Base-by-base conservation (phyloP, 1,140 invertebrate species). In the Heliothis subflexa region DNA sequence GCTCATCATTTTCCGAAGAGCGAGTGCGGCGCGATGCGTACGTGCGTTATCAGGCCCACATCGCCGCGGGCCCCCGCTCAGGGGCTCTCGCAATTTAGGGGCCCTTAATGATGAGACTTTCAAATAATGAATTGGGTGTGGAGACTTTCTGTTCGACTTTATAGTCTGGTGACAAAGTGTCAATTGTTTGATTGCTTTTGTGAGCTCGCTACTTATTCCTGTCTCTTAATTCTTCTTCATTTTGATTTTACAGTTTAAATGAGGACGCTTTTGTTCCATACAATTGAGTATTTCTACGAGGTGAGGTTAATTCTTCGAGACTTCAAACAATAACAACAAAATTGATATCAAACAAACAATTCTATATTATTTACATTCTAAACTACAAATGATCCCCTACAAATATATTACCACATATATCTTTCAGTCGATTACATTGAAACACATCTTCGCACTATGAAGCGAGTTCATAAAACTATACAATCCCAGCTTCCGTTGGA, bases 111-210 rank as follows among this genome's bases (percentile, higher is more conserved):
- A 70, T 49, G 66, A 25, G 66, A 50, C 47, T 70, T 70, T 70
- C 66, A 70, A 70, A 70, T 70, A 70, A 70, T 70, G 66, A 70
- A 70, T 70, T 70, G 66, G 66, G 66, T 70, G 66, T 70, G 21
- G 47, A 70, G 66, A 70, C 33, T 70, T 49, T 70, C 50, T 49
- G 47, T 66, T 47, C 16, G 2, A 18, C 14, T n/a, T 68, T 50
- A 61, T 68, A 49, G n/a, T 18, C 47, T 21, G 45, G 62, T 25
- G 18, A 70, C 21, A 50, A 40, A 10, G 61, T 16, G 10, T 47
- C 21, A 47, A 66, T 66, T 21, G 62, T 40, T 70, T 70, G 66
- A 62, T 62, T 62, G 61, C 12, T 70, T 25, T 52, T 66, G 61
- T 18, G n/a, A 66, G 16, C 40, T 13, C 1, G 14, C 18, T 21